Evolutionary conservation across 2,113 vertebrate species (phyloP), one percentile per base, ranked within the genome.

Genomic region (Lepisosteus osseus): DNA sequence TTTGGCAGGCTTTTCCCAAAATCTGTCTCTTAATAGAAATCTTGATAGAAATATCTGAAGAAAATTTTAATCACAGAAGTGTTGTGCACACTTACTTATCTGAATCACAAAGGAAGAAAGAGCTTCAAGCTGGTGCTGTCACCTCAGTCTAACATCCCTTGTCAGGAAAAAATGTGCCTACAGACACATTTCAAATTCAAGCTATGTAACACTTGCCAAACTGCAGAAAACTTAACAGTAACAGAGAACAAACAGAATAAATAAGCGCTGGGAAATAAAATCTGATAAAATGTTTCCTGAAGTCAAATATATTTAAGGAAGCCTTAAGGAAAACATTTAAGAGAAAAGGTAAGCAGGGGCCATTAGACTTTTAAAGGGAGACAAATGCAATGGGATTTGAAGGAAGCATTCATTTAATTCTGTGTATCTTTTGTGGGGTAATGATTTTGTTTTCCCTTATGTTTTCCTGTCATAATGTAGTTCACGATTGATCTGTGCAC

Each of bases 21-120:
- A 93, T 89, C 92, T 94, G 90, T 92, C 87, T 89, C 85, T 80
- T 93, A 94, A 92, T 90, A 89, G 90, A 94, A 93, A 94, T 94
- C 89, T 93, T 95, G 94, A 94, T 95, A 94, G 94, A 94, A 95
- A 93, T 95, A 95, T 96, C 94, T 95, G 90, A 96, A 90, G 87
- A 92, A 94, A 93, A 94, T 95, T 94, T 93, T 98, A 95, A 98
- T 97, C 94, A 96, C 92, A 96, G 91, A 90, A 91, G 93, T 93
- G 93, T 90, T 91, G 92, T 92, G 93, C 90, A 89, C 92, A 86
- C 91, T 91, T 90, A 93, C 94, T 95, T 94, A 94, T 95, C 90
- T 86, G 88, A 89, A 87, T 90, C 94, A 94, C 93, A 95, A 86
- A 94, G 93, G 91, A 94, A 93, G 76, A 94, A 92, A 89, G 88